Percentiles rank a stretch among this genome's conserved stretches.
These are phyloP conservation scores for Oreochromis mossambicus DNA, from an alignment of 2,797 vertebrate genomes.

Conservation along the genomic window DNA sequence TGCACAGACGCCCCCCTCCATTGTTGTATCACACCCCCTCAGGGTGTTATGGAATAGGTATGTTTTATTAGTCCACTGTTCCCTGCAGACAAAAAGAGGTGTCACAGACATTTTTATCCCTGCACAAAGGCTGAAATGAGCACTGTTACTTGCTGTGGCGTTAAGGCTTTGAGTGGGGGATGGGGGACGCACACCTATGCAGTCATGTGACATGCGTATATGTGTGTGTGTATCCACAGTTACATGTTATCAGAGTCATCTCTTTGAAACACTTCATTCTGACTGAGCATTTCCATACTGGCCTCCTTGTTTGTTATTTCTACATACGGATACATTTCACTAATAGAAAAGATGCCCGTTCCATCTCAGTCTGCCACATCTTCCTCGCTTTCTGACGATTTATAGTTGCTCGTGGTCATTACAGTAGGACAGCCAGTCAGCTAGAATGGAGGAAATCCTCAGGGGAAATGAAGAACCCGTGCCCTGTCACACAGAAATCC, in stretches of 20 bases:
- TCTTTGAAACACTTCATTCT: neutral
- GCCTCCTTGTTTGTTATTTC: neutral
- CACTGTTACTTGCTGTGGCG: slow-evolving; percentile 9
- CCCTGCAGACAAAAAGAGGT: slow-evolving; percentile 3
- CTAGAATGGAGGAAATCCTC: slow-evolving; percentile 15
- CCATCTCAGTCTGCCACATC: neutral
- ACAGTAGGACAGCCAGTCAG: slow-evolving; percentile 20
- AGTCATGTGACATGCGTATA: neutral
- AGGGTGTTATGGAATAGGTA: neutral
- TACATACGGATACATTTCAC: neutral
- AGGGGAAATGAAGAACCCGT: slow-evolving; percentile 44
- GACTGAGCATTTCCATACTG: neutral
- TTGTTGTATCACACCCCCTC: neutral
- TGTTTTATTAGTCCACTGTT: neutral
- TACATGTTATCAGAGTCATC: neutral
- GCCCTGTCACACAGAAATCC: slow-evolving; percentile 34
- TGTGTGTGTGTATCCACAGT: neutral
- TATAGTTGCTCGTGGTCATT: slow-evolving; percentile 33
- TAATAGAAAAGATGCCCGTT: slow-evolving; percentile 1
- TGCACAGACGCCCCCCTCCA: neutral
- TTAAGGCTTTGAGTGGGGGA: slow-evolving; percentile 18
- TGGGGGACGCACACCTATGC: neutral
- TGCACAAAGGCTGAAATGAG: slow-evolving; percentile 8
- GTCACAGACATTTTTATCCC: slow-evolving; percentile 17
- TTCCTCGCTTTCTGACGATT: neutral